These are phyloP conservation scores for Plebejus argus DNA, from an alignment of 2,888 invertebrate genomes.

Conservation along the genomic window DNA sequence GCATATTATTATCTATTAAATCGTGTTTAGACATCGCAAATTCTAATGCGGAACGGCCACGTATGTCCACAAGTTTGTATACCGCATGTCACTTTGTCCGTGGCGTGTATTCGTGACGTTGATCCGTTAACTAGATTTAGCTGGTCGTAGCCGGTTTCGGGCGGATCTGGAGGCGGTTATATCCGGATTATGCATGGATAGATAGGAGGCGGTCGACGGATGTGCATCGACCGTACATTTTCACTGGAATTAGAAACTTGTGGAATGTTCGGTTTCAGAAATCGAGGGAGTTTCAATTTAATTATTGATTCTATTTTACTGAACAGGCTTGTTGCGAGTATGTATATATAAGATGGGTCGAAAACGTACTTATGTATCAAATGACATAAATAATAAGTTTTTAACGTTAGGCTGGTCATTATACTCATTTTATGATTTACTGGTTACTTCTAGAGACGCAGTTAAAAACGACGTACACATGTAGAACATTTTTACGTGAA, in stretches of 20 bases:
- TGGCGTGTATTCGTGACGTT: slow-evolving; percentile 44
- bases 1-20: slow-evolving; percentile 24
- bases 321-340: neutral
- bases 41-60: slow-evolving; percentile 30
- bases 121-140: slow-evolving; percentile 52
- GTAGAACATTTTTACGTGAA: neutral
- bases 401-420: neutral
- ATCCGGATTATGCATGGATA: slow-evolving; percentile 57
- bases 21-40: slow-evolving; percentile 6
- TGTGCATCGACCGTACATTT: slow-evolving; percentile 49
- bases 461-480: neutral
- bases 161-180: slow-evolving; percentile 52
- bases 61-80: slow-evolving; percentile 45
- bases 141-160: slow-evolving; percentile 47
- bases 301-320: slow-evolving; percentile 17
- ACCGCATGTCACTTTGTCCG: slow-evolving; percentile 41
- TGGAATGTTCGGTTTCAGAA: slow-evolving; percentile 37
- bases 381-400: neutral
- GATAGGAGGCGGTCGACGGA: slow-evolving; percentile 51
- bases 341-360: neutral
- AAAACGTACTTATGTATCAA: neutral
- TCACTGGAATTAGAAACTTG: slow-evolving; percentile 42
- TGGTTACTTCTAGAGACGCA: neutral
- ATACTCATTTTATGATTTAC: neutral
- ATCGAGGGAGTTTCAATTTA: slow-evolving; percentile 30